phyloP scores from a whole-genome alignment of 1,140 invertebrate species.

The Nomia melanderi region DNA sequence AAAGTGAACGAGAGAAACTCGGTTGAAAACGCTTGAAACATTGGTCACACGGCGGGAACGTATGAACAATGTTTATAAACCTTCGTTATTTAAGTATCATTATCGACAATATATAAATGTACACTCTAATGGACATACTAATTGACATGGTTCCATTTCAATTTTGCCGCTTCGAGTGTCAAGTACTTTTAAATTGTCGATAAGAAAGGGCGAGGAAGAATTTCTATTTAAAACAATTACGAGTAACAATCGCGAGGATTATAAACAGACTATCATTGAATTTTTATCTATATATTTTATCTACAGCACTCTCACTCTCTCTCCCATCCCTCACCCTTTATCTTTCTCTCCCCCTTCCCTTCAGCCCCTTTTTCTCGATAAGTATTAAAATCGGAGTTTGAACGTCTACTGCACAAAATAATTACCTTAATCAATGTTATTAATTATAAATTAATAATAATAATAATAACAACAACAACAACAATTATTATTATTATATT shows the following conservation, averaged over 20 bases:
- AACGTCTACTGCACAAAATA: conserved; percentile 80
- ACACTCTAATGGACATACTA: conserved; percentile 1
- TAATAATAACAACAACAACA: too few species aligned
- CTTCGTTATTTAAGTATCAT: background rate
- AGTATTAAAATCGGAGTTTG: conserved; percentile 75
- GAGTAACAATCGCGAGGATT: conserved; percentile 62
- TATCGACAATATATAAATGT: conserved; percentile 6
- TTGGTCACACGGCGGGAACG: background rate
- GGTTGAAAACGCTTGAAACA: conserved; percentile 15
- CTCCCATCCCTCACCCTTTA: too few species aligned
- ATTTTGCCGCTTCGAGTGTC: conserved; percentile 27
- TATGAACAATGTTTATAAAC: conserved; percentile 10
- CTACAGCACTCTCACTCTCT: conserved; percentile 75
- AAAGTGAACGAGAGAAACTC: background rate
- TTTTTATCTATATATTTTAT: conserved; percentile 75
- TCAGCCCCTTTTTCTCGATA: conserved; percentile 70
- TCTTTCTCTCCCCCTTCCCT: conserved; percentile 63
- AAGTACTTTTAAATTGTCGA: conserved; percentile 27
- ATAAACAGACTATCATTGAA: conserved; percentile 68
- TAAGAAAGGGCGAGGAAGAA: background rate
- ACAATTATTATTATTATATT: conserved; percentile 71
- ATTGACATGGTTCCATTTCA: conserved; percentile 27
- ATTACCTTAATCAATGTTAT: conserved; percentile 80
- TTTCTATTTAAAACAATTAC: background rate
- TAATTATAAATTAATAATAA: conserved; percentile 76